Evolutionary conservation across 2,113 vertebrate genomes (phyloP).

Genomic region (Psittacara wagleri): DNA sequence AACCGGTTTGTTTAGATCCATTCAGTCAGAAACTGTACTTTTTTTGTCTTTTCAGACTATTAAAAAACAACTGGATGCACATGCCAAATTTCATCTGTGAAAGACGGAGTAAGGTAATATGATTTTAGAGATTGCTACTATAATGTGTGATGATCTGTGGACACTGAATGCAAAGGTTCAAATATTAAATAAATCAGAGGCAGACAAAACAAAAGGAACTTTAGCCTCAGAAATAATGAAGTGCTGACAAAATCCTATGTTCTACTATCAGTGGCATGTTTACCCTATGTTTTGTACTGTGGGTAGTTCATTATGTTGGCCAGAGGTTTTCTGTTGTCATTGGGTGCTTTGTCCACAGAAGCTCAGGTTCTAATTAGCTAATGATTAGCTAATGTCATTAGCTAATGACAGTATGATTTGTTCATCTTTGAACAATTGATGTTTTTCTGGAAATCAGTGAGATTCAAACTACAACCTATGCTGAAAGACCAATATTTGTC

Average conservation of each 20-base stretch:
- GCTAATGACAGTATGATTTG: not conserved
- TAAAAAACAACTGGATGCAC: not conserved
- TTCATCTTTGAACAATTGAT: not conserved
- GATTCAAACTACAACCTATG: not conserved
- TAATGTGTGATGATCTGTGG: not conserved
- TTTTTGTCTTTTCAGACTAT: slow-evolving; percentile 50
- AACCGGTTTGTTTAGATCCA: not conserved
- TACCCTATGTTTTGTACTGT: not conserved
- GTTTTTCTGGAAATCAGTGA: not conserved
- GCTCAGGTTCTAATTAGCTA: not conserved
- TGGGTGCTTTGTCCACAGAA: not conserved
- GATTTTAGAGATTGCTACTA: not conserved
- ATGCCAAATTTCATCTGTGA: not conserved
- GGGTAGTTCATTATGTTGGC: not conserved
- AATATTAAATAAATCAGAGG: not conserved
- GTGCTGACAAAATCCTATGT: accelerated
- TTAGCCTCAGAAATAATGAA: not conserved
- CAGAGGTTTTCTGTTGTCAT: not conserved
- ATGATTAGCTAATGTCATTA: not conserved
- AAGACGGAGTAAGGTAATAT: slow-evolving; percentile 16
- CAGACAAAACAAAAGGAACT: not conserved
- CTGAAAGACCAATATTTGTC: not conserved
- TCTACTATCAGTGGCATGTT: not conserved
- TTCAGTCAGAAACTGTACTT: not conserved
- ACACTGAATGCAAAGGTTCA: not conserved